Evolutionary conservation across 2,888 invertebrate genomes (phyloP), one percentile per base, ranked within the genome.

Genomic region (Penaeus monodon): DNA sequence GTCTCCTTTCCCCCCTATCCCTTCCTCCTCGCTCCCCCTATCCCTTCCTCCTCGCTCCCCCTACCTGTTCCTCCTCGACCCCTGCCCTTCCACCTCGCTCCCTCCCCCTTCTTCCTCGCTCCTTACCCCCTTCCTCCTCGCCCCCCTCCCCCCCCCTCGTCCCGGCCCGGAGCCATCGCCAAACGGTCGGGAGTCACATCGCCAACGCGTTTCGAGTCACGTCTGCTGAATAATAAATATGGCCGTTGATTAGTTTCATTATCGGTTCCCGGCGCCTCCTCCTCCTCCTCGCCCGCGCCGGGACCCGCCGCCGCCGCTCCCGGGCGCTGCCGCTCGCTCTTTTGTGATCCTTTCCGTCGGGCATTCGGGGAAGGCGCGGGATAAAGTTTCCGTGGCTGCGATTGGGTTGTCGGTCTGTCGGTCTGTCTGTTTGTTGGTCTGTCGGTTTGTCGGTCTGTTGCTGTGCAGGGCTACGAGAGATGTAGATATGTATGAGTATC

Each of bases 201-300:
- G n/a, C 44, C 77, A 77, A 77, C 77, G 49, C 77, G 77, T 77
- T 57, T 22, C 14, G 57, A 77, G 77, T 77, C 77, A 77, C 77
- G 77, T 77, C 77, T 49, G 57, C 24, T 77, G 77, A 77, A 77
- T 77, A 77, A 77, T 77, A 77, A 77, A 77, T 77, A 77, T 63
- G 24, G 57, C 44, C 8, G 57, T 57, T n/a, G 57, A 77, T 77
- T 77, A 63, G 77, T 77, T 77, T 77, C 77, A 77, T 77, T 77
- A 77, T 77, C 77, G 77, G 77, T 77, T 77, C 77, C 49, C 57
- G 77, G 77, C 33, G 77, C 77, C 77, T 77, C 49, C 20, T 44
- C 66, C 24, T 24, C 66, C 66, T 20, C 44, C 65, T 65, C 66
- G 33, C 68, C 44, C 29, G 33, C 73, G 73, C 73, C 38, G 73